These are phyloP conservation scores for Bos indicus DNA, from an alignment of 2,113 vertebrate genomes.

Conservation along the genomic window DNA sequence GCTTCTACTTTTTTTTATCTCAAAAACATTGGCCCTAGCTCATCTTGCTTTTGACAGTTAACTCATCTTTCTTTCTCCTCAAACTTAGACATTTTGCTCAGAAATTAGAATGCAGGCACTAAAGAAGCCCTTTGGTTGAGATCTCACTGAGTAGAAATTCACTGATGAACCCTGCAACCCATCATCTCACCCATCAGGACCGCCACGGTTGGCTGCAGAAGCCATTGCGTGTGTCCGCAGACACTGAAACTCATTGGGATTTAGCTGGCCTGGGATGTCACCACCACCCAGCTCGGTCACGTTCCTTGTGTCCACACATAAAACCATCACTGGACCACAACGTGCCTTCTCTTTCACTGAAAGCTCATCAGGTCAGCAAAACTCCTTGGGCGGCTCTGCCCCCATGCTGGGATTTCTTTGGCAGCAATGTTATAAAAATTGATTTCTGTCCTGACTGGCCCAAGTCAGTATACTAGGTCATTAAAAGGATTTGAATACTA, in stretches of 20 bases:
- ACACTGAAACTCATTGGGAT: neutral
- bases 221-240: neutral
- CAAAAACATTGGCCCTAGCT: neutral
- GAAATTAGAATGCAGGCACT: neutral
- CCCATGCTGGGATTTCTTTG: neutral
- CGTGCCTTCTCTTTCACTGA: neutral
- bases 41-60: neutral
- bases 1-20: constrained; percentile 6
- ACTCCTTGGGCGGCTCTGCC: neutral
- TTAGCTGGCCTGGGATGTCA: neutral
- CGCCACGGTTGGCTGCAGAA: fast-evolving
- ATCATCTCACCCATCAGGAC: neutral
- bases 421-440: neutral
- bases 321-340: neutral
- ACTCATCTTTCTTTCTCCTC: constrained; percentile 26
- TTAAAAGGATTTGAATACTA: neutral
- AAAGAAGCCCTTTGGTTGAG: neutral
- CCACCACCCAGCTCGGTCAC: neutral
- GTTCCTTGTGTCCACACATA: neutral
- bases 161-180: neutral
- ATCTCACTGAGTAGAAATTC: neutral
- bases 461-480: neutral
- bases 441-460: neutral
- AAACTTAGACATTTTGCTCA: constrained; percentile 3
- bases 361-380: neutral